A percentile compares a stretch with the other conserved stretches of the same genome.
phyloP scores from a whole-genome alignment of 1,140 invertebrate genomes.

The Neotoxoptera formosana region DNA sequence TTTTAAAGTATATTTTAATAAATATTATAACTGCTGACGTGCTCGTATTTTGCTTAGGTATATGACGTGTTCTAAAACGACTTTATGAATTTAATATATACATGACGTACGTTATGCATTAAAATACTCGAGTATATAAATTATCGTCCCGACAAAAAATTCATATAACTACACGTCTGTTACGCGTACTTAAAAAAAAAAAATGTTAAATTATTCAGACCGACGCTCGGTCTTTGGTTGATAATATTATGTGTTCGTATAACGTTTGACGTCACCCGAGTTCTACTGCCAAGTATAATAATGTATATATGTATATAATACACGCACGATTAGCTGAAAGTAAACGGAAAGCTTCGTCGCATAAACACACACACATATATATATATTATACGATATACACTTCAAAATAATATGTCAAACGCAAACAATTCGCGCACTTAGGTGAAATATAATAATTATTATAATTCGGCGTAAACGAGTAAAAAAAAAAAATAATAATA shows the following conservation, averaged over 20 bases:
- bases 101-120: background rate
- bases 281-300: background rate
- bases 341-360: background rate
- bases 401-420: background rate
- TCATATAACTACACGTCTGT: background rate
- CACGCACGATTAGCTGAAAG: background rate
- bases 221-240: background rate
- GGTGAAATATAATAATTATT: background rate
- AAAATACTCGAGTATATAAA: background rate
- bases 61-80: background rate
- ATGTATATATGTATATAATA: too few species aligned
- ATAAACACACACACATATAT: background rate
- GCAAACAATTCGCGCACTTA: background rate
- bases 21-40: too few species aligned
- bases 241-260: constrained; percentile 3
- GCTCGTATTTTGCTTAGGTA: too few species aligned
- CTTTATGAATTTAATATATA: background rate
- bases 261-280: background rate
- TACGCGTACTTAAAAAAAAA: background rate
- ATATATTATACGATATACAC: background rate
- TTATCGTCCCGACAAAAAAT: background rate
- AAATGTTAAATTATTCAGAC: constrained; percentile 28
- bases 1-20: too few species aligned
- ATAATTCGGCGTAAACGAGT: background rate
- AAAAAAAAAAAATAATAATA: background rate